These are phyloP conservation scores for Sphaerophoria rueppellii DNA, from an alignment of 2,888 invertebrate genomes.

Conservation along the genomic window DNA sequence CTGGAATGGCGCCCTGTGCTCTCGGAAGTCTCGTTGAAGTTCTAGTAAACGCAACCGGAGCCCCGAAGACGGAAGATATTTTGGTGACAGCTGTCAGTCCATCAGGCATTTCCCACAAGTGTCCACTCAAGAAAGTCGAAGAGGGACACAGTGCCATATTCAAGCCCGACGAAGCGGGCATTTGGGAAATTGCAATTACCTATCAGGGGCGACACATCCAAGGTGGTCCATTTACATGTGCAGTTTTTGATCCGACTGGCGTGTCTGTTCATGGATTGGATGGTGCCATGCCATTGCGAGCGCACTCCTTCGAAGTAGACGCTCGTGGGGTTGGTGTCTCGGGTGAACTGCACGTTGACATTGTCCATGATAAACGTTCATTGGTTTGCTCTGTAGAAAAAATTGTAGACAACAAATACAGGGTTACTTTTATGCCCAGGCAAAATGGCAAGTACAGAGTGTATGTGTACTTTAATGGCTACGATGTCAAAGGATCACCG, in stretches of 20 bases:
- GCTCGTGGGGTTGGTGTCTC: conserved; percentile 90
- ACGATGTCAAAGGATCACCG: conserved; percentile 91
- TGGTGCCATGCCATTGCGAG: conserved; percentile 92
- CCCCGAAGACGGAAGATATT: conserved; percentile 91
- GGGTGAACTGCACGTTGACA: conserved; percentile 94
- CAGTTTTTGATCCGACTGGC: conserved; percentile 96
- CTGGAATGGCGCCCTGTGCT: conserved; percentile 97
- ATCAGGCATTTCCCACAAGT: conserved; percentile 90
- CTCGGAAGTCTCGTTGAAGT: conserved; percentile 98
- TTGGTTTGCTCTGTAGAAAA: conserved; percentile 92
- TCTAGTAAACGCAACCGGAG: conserved; percentile 92
- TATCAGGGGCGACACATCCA: conserved; percentile 98
- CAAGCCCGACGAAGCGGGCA: conserved; percentile 98
- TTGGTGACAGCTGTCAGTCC: conserved; percentile 96
- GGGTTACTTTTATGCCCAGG: conserved; percentile 90
- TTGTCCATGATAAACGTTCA: conserved; percentile 94
- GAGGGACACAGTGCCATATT: conserved; percentile 97
- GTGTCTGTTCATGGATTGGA: conserved; percentile 92
- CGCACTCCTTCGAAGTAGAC: conserved; percentile 92
- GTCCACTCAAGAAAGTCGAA: conserved; percentile 92
- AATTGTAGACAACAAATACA: conserved; percentile 89
- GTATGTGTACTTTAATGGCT: conserved; percentile 97
- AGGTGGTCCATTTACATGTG: conserved; percentile 98
- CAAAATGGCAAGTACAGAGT: conserved; percentile 91
- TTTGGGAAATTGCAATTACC: conserved; percentile 97